phyloP scores from a whole-genome alignment of 2,113 vertebrate species.

The Lepidiolamprologus cunningtoni region DNA sequence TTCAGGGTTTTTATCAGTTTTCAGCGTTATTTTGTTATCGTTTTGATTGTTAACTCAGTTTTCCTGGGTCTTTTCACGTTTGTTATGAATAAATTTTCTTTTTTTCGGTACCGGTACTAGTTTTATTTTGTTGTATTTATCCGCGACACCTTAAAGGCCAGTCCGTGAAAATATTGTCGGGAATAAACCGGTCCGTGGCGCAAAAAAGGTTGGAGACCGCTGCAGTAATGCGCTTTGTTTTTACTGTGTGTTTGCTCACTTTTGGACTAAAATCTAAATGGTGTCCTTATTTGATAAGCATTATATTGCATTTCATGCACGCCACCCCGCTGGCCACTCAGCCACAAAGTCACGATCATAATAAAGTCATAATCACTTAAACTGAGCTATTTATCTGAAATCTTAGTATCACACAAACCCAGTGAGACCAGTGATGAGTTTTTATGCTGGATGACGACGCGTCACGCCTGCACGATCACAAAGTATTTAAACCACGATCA shows the following conservation, averaged over 20 bases:
- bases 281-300: background rate
- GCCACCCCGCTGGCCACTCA: background rate
- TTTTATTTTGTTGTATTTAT: too few relatives aligned
- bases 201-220: too few relatives aligned
- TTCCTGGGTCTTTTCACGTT: too few relatives aligned
- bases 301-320: background rate
- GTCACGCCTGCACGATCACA: background rate
- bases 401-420: background rate
- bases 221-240: fast-evolving
- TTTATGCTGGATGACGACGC: background rate
- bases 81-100: too few relatives aligned
- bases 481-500: background rate
- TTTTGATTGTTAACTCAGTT: too few relatives aligned
- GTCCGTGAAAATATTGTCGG: too few relatives aligned
- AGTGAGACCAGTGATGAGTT: background rate
- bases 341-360: background rate
- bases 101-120: too few relatives aligned
- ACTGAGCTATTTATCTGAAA: background rate
- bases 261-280: background rate
- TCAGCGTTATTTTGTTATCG: too few relatives aligned
- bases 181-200: too few relatives aligned
- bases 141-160: too few relatives aligned
- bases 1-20: too few relatives aligned
- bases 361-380: background rate
- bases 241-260: background rate